Percentiles rank a stretch among this genome's conserved stretches.
These are phyloP conservation scores for Globicephala melas DNA, from an alignment of 2,113 vertebrate species.

Conservation along the genomic window DNA sequence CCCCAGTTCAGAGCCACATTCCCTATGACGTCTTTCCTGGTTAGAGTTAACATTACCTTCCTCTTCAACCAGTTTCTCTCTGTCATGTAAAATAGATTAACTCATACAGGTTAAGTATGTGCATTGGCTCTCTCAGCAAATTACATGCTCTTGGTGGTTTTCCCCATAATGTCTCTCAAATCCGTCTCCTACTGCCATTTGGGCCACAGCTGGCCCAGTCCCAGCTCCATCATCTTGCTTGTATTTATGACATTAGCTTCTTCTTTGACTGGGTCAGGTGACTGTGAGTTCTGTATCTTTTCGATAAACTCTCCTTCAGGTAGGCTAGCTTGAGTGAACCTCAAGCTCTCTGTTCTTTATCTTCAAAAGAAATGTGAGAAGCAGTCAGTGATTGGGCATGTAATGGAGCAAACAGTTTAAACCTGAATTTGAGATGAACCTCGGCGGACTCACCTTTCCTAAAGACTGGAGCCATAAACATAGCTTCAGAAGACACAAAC, in stretches of 20 bases:
- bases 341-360: background rate
- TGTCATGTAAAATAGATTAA: background rate
- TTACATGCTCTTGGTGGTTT: background rate
- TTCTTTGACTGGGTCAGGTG: background rate
- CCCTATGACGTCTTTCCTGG: background rate
- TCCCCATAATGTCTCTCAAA: background rate
- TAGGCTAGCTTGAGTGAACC: background rate
- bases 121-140: background rate
- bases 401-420: background rate
- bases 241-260: background rate
- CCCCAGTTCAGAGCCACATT: background rate
- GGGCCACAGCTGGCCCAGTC: background rate
- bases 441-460: background rate
- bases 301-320: background rate
- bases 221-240: background rate
- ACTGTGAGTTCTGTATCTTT: background rate
- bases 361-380: background rate
- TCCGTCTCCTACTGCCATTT: background rate
- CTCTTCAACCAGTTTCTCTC: background rate
- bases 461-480: background rate
- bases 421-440: background rate
- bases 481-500: background rate
- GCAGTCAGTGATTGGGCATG: background rate
- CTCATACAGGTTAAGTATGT: background rate
- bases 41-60: background rate